Evolutionary conservation across 2,113 vertebrate genomes (phyloP).

Genomic region (Platichthys stellatus): DNA sequence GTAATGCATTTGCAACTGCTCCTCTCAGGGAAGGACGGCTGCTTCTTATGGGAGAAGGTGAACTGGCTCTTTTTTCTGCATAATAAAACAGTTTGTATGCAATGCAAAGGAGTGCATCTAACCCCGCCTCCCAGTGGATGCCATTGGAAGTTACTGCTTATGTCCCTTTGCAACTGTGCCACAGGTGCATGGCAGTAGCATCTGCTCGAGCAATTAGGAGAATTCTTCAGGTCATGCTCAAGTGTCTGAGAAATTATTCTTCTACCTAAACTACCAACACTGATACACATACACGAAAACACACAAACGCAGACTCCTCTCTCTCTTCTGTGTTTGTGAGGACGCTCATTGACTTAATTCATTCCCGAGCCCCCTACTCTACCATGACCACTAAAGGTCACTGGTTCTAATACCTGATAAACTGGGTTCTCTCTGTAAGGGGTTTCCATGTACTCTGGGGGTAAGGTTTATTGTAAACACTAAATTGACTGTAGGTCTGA

Average conservation of each 20-base stretch:
- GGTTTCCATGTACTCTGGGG: too few species aligned
- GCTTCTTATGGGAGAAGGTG: not conserved
- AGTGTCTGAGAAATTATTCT: conserved; percentile 14
- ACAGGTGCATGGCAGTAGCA: conserved; percentile 34
- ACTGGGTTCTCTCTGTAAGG: too few species aligned
- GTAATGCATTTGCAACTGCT: not conserved
- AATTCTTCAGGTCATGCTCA: conserved; percentile 30
- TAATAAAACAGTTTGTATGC: not conserved
- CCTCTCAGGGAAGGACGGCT: not conserved
- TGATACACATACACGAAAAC: not conserved
- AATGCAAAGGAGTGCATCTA: not conserved
- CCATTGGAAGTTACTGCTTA: not conserved
- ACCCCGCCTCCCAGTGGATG: not conserved
- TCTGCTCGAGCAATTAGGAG: conserved; percentile 36
- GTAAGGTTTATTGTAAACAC: too few species aligned
- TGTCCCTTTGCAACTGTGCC: not conserved
- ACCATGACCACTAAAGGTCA: too few species aligned
- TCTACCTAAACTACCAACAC: not conserved
- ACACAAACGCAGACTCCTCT: too few species aligned
- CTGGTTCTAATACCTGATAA: too few species aligned
- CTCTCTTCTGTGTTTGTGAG: too few species aligned
- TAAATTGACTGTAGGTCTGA: too few species aligned
- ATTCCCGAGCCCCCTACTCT: not conserved
- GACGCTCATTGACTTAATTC: too few species aligned
- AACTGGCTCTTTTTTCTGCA: not conserved